phyloP scores from a whole-genome alignment of 2,797 vertebrate species.

The Micromesistius poutassou region DNA sequence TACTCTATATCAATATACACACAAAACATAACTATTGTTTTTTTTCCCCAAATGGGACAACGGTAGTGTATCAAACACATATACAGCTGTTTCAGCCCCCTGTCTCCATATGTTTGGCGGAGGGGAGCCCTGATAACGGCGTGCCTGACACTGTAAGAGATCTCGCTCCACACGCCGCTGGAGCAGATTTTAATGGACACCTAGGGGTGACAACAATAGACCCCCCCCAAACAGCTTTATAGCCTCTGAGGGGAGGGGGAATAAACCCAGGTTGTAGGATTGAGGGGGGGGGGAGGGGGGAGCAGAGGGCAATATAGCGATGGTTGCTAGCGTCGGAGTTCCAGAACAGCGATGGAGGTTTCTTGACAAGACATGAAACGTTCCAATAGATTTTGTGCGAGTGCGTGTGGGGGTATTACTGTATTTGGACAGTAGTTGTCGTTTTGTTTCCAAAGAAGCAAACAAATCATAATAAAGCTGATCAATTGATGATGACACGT shows the following conservation, averaged over 20 bases:
- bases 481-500: background rate
- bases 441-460: background rate
- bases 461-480: background rate
- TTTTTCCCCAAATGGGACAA: background rate
- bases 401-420: background rate
- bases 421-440: background rate
- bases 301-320: too few relatives aligned
- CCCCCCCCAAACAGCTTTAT: background rate
- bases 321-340: too few relatives aligned
- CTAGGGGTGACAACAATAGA: background rate
- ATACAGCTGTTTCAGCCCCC: background rate
- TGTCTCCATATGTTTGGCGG: background rate
- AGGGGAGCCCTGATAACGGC: background rate
- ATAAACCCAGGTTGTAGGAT: background rate
- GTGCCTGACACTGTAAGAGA: background rate
- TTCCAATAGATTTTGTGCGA: background rate
- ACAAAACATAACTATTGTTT: background rate
- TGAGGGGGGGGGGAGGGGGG: too few relatives aligned
- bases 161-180: background rate
- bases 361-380: too few relatives aligned
- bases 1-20: background rate
- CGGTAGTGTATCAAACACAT: background rate
- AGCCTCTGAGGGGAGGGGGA: background rate
- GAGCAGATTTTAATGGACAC: background rate
- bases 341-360: too few relatives aligned